Conservation (phyloP, 2,888 invertebrate genomes). For the Chalcosyrphus nemorum region DNA sequence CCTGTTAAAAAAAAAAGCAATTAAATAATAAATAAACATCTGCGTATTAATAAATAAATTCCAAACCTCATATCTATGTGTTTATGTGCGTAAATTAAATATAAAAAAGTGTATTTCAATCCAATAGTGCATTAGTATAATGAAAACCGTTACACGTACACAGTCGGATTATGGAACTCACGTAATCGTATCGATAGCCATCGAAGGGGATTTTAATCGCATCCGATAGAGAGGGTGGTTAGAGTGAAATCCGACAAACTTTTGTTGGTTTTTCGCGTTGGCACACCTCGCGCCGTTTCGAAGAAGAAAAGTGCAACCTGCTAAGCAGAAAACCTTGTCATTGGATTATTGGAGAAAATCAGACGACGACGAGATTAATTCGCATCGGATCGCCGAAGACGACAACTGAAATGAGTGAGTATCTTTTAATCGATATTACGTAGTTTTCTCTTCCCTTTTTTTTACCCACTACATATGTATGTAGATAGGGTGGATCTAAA, state of each 20-base stretch:
- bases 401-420: slow-evolving; percentile 60
- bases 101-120: slow-evolving; percentile 12
- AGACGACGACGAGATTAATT: slow-evolving; percentile 40
- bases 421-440: slow-evolving; percentile 46
- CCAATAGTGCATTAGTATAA: slow-evolving; percentile 41
- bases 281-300: not conserved
- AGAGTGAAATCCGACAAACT: slow-evolving; percentile 8
- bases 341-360: slow-evolving; percentile 64
- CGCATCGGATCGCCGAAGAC: slow-evolving; percentile 56
- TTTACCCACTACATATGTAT: too few relatives aligned
- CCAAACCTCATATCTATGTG: not conserved
- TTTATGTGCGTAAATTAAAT: not conserved
- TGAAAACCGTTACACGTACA: slow-evolving; percentile 53
- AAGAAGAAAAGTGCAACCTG: slow-evolving; percentile 9
- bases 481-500: too few relatives aligned
- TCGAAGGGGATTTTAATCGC: slow-evolving; percentile 63
- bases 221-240: slow-evolving; percentile 40
- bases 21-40: slow-evolving; percentile 24
- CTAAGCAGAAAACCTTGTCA: slow-evolving; percentile 49
- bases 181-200: slow-evolving; percentile 62
- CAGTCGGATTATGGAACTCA: slow-evolving; percentile 65
- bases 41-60: not conserved
- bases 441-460: not conserved
- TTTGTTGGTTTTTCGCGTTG: not conserved
- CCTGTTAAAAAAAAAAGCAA: slow-evolving; percentile 46